Evolutionary conservation across 1,140 invertebrate genomes (phyloP).

Genomic region (Cotesia glomerata): DNA sequence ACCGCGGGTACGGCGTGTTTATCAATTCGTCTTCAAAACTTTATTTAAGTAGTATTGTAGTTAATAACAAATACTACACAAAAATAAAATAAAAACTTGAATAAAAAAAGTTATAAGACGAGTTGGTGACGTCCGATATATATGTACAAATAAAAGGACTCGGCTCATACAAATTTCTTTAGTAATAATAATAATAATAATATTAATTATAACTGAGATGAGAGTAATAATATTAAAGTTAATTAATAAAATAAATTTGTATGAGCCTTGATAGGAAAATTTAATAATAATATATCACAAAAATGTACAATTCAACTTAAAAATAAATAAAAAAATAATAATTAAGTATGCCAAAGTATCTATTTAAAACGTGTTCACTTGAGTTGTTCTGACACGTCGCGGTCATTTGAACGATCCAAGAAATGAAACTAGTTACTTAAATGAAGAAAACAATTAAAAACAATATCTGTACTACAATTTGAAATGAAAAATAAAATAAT

Average conservation of each 20-base stretch:
- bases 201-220: background rate
- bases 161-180: constrained; percentile 28
- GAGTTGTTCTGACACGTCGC: constrained; percentile 36
- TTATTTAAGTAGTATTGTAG: constrained; percentile 7
- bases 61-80: background rate
- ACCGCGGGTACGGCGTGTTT: constrained; percentile 31
- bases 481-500: background rate
- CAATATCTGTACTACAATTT: background rate
- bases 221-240: background rate
- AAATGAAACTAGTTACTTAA: background rate
- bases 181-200: background rate
- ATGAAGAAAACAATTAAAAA: background rate
- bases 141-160: constrained; percentile 15
- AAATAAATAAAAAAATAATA: constrained; percentile 23
- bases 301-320: constrained; percentile 21
- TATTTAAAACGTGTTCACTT: constrained; percentile 40
- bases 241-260: constrained; percentile 19
- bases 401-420: constrained; percentile 8
- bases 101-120: constrained; percentile 26
- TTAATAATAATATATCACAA: constrained; percentile 52
- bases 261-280: constrained; percentile 38
- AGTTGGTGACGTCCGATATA: constrained; percentile 36
- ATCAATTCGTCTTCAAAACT: constrained; percentile 39
- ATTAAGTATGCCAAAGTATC: constrained; percentile 44
- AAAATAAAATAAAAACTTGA: background rate